These are phyloP conservation scores for Trialeurodes vaporariorum DNA, from an alignment of 1,140 invertebrate genomes.

Conservation along the genomic window DNA sequence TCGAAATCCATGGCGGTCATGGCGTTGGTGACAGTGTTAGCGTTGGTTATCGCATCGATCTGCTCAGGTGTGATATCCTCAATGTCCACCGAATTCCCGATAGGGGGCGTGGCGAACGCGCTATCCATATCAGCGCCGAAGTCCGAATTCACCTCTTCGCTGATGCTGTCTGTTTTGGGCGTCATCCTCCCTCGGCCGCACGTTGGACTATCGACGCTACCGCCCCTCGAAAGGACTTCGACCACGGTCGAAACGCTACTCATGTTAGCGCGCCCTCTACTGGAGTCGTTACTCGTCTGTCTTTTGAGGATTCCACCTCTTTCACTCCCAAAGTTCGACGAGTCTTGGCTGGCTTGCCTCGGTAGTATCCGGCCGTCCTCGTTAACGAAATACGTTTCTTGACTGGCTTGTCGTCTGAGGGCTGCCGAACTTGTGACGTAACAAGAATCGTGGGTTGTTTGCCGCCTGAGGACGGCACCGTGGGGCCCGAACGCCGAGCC, in stretches of 20 bases:
- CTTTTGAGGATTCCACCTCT: neutral
- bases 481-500: neutral
- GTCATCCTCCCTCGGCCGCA: neutral
- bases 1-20: neutral
- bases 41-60: neutral
- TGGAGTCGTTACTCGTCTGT: neutral
- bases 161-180: neutral
- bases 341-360: neutral
- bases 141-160: neutral
- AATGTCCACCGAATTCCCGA: neutral
- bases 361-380: neutral
- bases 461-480: constrained; percentile 1
- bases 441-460: constrained; percentile 64
- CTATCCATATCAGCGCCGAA: neutral
- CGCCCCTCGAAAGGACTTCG: neutral
- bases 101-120: neutral
- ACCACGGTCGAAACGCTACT: neutral
- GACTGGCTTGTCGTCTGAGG: constrained; percentile 25
- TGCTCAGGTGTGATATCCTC: neutral
- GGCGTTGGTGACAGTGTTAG: neutral
- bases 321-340: neutral
- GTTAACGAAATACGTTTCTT: constrained; percentile 26
- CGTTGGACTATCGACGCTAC: neutral
- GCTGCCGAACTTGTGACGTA: constrained; percentile 50
- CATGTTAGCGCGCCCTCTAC: neutral